Percentiles rank a stretch among this genome's conserved stretches.
These are phyloP conservation scores for Eurytoma adleriae DNA, from an alignment of 2,888 invertebrate species.

Conservation along the genomic window DNA sequence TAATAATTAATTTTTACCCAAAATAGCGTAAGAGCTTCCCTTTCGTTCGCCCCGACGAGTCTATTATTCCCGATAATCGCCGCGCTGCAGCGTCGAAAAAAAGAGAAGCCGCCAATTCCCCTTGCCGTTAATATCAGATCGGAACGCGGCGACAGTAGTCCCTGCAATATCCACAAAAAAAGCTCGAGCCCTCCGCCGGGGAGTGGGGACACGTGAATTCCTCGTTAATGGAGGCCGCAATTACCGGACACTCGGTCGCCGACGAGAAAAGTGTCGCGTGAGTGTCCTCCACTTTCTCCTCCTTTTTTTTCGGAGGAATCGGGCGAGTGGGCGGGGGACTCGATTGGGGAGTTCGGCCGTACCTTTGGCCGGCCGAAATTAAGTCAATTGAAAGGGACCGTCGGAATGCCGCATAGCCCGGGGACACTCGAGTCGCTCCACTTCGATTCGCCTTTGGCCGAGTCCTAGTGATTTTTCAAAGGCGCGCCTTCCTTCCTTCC, in stretches of 20 bases:
- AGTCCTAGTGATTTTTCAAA: neutral
- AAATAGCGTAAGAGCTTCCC: too few relatives aligned
- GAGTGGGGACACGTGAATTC: neutral
- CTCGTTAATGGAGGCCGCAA: conserved; percentile 16
- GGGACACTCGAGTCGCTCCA: neutral
- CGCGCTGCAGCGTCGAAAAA: too few relatives aligned
- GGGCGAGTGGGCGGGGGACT: too few relatives aligned
- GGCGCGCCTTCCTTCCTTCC: neutral
- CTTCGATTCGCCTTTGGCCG: neutral
- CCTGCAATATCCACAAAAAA: too few relatives aligned
- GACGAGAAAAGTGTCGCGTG: neutral
- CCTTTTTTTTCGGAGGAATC: neutral
- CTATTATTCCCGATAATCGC: too few relatives aligned
- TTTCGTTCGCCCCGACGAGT: too few relatives aligned
- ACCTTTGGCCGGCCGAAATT: neutral
- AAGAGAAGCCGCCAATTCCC: too few relatives aligned
- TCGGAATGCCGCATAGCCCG: conserved; percentile 1
- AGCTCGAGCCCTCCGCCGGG: neutral
- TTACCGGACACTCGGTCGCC: neutral
- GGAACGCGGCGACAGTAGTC: too few relatives aligned
- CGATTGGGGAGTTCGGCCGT: too few relatives aligned
- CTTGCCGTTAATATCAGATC: too few relatives aligned
- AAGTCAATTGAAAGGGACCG: conserved; percentile 10
- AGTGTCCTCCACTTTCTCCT: neutral
- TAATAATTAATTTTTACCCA: too few relatives aligned